phyloP scores from a whole-genome alignment of 30 jellyfish, hydroid and myxozoan genomes.

The Catostylus mosaicus region DNA sequence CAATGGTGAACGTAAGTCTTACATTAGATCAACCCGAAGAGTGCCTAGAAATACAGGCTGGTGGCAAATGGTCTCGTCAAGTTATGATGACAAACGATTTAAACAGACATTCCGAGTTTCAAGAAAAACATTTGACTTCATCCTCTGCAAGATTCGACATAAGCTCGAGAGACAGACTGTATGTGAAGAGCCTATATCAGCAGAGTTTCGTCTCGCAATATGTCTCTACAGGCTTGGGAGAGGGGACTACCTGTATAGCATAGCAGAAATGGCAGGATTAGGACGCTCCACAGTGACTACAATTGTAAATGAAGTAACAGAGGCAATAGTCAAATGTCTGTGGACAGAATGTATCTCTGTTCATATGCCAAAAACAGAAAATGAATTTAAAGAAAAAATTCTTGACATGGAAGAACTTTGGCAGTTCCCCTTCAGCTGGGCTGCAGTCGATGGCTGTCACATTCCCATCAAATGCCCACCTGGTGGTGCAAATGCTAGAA shows the following conservation, averaged over 20 bases:
- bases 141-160: constrained; percentile 10
- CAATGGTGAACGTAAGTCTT: too few relatives aligned
- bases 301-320: constrained; percentile 13
- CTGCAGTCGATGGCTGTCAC: constrained; percentile 62
- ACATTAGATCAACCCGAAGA: constrained; percentile 33
- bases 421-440: constrained; percentile 60
- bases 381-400: constrained; percentile 22
- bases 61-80: constrained; percentile 23
- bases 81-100: constrained; percentile 13
- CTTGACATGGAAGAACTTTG: constrained; percentile 38
- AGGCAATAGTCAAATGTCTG: neutral
- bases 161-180: constrained; percentile 25
- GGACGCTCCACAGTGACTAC: constrained; percentile 28
- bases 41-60: constrained; percentile 34
- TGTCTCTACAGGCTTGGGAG: constrained; percentile 16
- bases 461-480: constrained; percentile 56
- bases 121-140: constrained; percentile 14
- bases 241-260: constrained; percentile 58
- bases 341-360: constrained; percentile 17
- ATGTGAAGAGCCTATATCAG: constrained; percentile 50
- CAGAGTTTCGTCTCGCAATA: constrained; percentile 53
- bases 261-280: constrained; percentile 56
- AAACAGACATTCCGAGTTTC: constrained; percentile 20
- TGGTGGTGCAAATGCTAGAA: constrained; percentile 30
- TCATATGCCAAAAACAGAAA: constrained; percentile 22